These are phyloP conservation scores for Schizothorax lantsangensis DNA, from an alignment of 2,797 vertebrate species.

Conservation along the genomic window DNA sequence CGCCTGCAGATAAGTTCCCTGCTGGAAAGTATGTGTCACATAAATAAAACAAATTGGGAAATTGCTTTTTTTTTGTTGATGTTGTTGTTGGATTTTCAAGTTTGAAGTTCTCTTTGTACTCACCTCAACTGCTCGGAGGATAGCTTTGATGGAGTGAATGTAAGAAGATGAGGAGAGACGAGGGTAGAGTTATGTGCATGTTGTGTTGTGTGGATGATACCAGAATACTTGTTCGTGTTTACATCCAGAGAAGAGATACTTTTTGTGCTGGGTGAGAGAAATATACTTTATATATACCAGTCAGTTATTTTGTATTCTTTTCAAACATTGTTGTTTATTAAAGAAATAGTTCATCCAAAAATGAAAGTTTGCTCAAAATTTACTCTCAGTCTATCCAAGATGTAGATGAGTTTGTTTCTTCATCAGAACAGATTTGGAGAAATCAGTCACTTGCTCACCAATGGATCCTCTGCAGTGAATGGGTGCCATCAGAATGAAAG, in stretches of 20 bases:
- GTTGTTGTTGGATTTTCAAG: slow-evolving; percentile 39
- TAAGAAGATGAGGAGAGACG: slow-evolving; percentile 31
- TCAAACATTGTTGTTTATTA: not conserved
- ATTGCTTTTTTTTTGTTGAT: slow-evolving; percentile 64
- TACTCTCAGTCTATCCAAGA: not conserved
- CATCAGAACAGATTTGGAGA: not conserved
- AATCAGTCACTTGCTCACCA: not conserved
- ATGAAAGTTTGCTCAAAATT: not conserved
- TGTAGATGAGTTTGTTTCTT: not conserved
- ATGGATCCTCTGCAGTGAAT: not conserved
- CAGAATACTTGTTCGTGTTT: slow-evolving; percentile 8
- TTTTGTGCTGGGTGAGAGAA: not conserved
- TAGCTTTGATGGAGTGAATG: slow-evolving; percentile 44
- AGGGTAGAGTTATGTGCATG: not conserved
- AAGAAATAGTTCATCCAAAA: not conserved
- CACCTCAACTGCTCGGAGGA: slow-evolving; percentile 29
- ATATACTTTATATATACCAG: not conserved
- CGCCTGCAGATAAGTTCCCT: slow-evolving; percentile 72
- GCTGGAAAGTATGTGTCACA: slow-evolving; percentile 61
- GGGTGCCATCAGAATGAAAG: not conserved
- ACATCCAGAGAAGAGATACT: not conserved
- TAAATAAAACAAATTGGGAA: slow-evolving; percentile 58
- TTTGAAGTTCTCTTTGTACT: slow-evolving; percentile 49
- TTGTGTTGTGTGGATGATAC: not conserved
- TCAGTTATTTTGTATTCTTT: not conserved